Percentiles rank a stretch among this genome's conserved stretches.
phyloP scores from a whole-genome alignment of 1,140 invertebrate species.

The Drosophila pandora region DNA sequence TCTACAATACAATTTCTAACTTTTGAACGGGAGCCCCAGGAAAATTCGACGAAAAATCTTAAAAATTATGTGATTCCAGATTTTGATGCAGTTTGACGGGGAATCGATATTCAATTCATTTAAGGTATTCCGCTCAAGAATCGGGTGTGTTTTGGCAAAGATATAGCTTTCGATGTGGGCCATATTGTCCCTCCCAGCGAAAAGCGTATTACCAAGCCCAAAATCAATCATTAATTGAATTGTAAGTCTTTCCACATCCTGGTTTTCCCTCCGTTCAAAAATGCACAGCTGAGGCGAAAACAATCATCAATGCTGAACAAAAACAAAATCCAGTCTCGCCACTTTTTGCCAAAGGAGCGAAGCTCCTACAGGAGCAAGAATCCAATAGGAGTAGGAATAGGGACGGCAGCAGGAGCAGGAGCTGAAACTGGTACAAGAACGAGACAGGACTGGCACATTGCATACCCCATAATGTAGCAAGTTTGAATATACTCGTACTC shows the following conservation, averaged over 20 bases:
- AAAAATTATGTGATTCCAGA: too few relatives aligned
- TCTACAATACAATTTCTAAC: not conserved
- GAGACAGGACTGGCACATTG: constrained; percentile 27
- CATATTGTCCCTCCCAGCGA: not conserved
- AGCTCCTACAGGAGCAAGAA: constrained; percentile 28
- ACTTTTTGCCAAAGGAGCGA: constrained; percentile 23
- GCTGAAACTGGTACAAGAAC: not conserved
- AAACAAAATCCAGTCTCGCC: constrained; percentile 24
- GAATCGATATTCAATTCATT: too few relatives aligned
- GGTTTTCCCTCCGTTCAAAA: not conserved
- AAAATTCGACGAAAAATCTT: too few relatives aligned
- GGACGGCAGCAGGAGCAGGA: constrained; percentile 14
- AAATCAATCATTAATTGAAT: constrained; percentile 14
- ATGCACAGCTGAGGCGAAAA: constrained; percentile 21
- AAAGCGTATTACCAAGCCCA: not conserved
- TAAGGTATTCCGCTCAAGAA: too few relatives aligned
- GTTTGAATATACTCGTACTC: constrained; percentile 81
- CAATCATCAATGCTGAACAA: constrained; percentile 40
- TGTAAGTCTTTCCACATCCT: not conserved
- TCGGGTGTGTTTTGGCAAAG: too few relatives aligned
- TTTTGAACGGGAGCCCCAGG: too few relatives aligned
- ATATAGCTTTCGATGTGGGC: too few relatives aligned
- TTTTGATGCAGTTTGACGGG: too few relatives aligned
- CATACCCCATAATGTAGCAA: constrained; percentile 74
- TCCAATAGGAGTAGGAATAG: not conserved